Evolutionary conservation across 1,140 invertebrate species (phyloP).

Genomic region (Pemphigus obesinymphae): DNA sequence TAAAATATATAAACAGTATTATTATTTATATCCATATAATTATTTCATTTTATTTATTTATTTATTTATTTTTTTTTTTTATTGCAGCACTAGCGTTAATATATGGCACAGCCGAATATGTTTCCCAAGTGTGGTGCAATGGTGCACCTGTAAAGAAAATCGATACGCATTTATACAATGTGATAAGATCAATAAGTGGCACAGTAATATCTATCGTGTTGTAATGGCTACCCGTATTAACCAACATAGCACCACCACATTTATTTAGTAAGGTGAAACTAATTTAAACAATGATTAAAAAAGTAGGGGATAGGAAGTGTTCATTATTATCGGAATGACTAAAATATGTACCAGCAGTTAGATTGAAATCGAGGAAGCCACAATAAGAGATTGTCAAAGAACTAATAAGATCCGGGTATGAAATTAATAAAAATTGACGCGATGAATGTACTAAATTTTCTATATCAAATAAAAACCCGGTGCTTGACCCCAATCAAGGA

Average conservation of each 20-base stretch:
- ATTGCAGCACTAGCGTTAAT: not conserved
- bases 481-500: not conserved
- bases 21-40: too few relatives aligned
- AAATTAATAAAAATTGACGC: not conserved
- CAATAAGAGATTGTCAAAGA: not conserved
- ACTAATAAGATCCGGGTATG: not conserved
- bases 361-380: too few relatives aligned
- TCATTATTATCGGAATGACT: not conserved
- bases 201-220: constrained; percentile 5
- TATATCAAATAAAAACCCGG: not conserved
- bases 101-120: constrained; percentile 23
- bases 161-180: not conserved
- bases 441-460: not conserved
- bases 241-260: constrained; percentile 2
- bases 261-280: not conserved
- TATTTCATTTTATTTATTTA: too few relatives aligned
- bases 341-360: too few relatives aligned
- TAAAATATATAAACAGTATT: too few relatives aligned
- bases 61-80: too few relatives aligned
- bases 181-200: constrained; percentile 16
- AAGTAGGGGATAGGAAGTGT: not conserved
- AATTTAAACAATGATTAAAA: not conserved
- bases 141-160: not conserved
- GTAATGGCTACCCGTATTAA: not conserved
- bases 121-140: not conserved